Evolutionary conservation across 1,140 invertebrate species (phyloP), one percentile per base, ranked within the genome.

Genomic region (Magallana gigas): DNA sequence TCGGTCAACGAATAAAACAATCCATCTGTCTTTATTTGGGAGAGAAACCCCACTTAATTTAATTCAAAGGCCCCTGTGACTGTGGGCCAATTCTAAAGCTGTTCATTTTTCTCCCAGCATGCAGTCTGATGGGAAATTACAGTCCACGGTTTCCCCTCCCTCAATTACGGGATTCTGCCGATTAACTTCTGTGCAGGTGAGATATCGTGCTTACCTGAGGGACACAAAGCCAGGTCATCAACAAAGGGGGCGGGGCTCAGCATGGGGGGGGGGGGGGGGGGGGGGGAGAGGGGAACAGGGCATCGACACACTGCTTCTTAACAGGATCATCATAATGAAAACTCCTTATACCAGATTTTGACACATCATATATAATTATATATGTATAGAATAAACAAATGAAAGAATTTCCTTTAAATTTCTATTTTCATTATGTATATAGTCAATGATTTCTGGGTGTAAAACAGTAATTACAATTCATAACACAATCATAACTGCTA

Each of bases 31-130:
- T 48, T 48, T 48, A 48, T 48, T 48, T 4, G 36, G 5, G 36
- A 48, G 5, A 48, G 36, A 48, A 48, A 48, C 36, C 36, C 36
- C 36, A 48, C 36, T 29, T 12, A 8, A 76, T 76, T 23, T 23
- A 23, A 23, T 23, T 76, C 23, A 76, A 76, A 76, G 23, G 68
- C 12, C 23, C 36, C 23, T 36, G 18, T 29, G 18, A 76, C 36
- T 23, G 23, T 29, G 68, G 18, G 12, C 68, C 68, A 76, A 11
- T 76, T 76, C 68, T 76, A 76, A 76, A 76, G 68, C 68, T 76
- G 68, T 76, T 76, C 29, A 76, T 76, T 76, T 76, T 29, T 76
- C 29, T 48, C 68, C 68, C 68, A 76, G 68, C 68, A 76, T 76
- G 68, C 68, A 11, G 11, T 36, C 23, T 76, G 18, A 36, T 76